Evolutionary conservation across 2,797 vertebrate genomes (phyloP).

Genomic region (Rhinella marina): DNA sequence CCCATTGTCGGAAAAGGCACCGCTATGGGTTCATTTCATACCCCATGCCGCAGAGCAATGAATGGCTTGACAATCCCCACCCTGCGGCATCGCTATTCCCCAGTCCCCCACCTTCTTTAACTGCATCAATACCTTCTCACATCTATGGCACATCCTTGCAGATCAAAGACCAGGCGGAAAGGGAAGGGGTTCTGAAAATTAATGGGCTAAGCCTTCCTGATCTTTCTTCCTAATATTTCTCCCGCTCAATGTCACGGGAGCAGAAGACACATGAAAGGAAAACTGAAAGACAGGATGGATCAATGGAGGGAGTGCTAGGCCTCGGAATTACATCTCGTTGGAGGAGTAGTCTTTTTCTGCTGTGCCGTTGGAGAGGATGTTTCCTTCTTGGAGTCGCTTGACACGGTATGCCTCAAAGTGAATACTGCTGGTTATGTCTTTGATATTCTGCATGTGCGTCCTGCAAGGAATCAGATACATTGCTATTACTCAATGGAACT

Average conservation of each 20-base stretch:
- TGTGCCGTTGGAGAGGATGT: constrained; percentile 81
- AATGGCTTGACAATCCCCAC: neutral
- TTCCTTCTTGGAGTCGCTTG: constrained; percentile 88
- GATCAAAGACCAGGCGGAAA: constrained; percentile 26
- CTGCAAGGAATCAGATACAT: constrained; percentile 68
- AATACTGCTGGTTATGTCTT: constrained; percentile 96
- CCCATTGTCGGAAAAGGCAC: neutral
- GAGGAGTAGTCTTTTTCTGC: constrained; percentile 80
- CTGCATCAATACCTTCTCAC: constrained; percentile 52
- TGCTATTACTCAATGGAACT: neutral
- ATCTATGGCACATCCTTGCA: constrained; percentile 66
- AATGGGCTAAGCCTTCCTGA: neutral
- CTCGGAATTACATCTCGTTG: constrained; percentile 85
- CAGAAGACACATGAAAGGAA: constrained; percentile 16
- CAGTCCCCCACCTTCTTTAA: constrained; percentile 10
- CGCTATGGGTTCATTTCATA: neutral
- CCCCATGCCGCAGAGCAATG: neutral
- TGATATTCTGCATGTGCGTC: constrained; percentile 99
- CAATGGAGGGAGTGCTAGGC: constrained; percentile 62
- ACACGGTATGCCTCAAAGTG: constrained; percentile 96
- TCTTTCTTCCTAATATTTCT: neutral
- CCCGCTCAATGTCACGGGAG: constrained; percentile 13
- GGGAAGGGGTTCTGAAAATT: constrained; percentile 21
- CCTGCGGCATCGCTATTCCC: neutral
- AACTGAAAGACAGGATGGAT: constrained; percentile 29